A percentile compares a stretch with the other conserved stretches of the same genome.
These are phyloP conservation scores for Axinella damicornis DNA, from an alignment of 37 sponge, comb jelly and placozoan genomes.

Conservation along the genomic window DNA sequence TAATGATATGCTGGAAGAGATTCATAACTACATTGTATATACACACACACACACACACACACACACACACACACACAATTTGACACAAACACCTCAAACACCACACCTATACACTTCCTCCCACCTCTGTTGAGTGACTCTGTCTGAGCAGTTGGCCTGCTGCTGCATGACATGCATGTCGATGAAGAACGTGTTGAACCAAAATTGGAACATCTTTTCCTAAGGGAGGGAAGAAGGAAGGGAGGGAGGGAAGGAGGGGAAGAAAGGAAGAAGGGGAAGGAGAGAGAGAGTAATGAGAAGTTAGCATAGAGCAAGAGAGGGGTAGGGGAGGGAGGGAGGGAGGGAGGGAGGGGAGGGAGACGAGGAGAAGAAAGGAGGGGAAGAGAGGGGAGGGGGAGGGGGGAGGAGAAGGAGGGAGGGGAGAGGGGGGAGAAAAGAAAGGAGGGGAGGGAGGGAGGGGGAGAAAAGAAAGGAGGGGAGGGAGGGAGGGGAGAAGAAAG, in stretches of 20 bases:
- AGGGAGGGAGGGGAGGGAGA: background rate
- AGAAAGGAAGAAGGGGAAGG: too few species aligned
- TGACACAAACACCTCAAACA: too few species aligned
- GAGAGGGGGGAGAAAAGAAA: too few species aligned
- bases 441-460: background rate
- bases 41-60: too few species aligned
- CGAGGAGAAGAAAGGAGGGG: background rate
- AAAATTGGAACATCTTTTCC: constrained; percentile 96
- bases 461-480: background rate
- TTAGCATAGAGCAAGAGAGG: background rate
- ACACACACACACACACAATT: too few species aligned
- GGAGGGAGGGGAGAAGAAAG: background rate
- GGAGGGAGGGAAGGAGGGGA: background rate
- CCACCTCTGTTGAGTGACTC: background rate
- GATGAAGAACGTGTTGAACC: constrained; percentile 98
- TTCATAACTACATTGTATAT: too few species aligned
- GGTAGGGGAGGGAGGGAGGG: too few species aligned
- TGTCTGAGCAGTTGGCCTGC: constrained; percentile 20
- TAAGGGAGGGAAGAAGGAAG: background rate
- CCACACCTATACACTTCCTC: too few species aligned
- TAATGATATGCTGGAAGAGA: too few species aligned
- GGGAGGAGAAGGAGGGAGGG: too few species aligned
- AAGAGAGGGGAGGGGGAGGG: background rate
- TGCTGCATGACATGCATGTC: constrained; percentile 74
- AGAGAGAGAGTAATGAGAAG: background rate